phyloP scores from a whole-genome alignment of 2,797 vertebrate genomes.

The Lagocephalus sceleratus region DNA sequence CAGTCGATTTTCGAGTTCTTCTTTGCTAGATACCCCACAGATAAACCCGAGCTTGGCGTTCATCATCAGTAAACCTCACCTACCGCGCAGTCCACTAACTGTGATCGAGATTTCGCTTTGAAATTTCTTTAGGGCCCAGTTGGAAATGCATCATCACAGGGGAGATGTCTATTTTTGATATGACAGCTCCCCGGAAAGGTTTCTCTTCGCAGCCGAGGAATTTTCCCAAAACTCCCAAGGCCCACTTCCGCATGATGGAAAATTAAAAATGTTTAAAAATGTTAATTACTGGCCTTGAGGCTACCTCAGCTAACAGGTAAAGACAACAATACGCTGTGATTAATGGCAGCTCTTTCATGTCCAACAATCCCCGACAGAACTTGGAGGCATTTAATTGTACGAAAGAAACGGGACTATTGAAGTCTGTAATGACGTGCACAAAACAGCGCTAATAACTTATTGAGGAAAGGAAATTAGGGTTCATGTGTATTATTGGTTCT shows the following conservation, averaged over 20 bases:
- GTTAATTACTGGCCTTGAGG: neutral
- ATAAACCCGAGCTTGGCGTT: too few species aligned
- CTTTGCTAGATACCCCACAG: too few species aligned
- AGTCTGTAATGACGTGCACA: conserved; percentile 18
- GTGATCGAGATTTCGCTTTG: neutral
- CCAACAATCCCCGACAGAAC: neutral
- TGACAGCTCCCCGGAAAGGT: conserved; percentile 5
- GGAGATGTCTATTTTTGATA: conserved; percentile 11
- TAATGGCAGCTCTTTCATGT: neutral
- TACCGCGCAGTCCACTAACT: too few species aligned
- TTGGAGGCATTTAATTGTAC: conserved; percentile 26
- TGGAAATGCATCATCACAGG: conserved; percentile 6
- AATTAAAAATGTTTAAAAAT: neutral
- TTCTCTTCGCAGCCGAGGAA: conserved; percentile 14
- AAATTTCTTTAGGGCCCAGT: neutral
- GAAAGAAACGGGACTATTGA: conserved; percentile 18
- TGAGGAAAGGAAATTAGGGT: conserved; percentile 33
- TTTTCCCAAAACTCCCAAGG: neutral
- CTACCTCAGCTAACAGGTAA: neutral
- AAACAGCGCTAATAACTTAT: conserved; percentile 36
- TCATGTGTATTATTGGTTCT: conserved; percentile 13
- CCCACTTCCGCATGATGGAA: conserved; percentile 3
- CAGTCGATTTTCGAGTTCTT: too few species aligned
- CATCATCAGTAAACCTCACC: too few species aligned
- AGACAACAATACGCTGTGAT: neutral